A percentile compares a stretch with the other conserved stretches of the same genome.
Conservation (phyloP, 2,113 vertebrate genomes). For the Nerophis lumbriciformis region DNA sequence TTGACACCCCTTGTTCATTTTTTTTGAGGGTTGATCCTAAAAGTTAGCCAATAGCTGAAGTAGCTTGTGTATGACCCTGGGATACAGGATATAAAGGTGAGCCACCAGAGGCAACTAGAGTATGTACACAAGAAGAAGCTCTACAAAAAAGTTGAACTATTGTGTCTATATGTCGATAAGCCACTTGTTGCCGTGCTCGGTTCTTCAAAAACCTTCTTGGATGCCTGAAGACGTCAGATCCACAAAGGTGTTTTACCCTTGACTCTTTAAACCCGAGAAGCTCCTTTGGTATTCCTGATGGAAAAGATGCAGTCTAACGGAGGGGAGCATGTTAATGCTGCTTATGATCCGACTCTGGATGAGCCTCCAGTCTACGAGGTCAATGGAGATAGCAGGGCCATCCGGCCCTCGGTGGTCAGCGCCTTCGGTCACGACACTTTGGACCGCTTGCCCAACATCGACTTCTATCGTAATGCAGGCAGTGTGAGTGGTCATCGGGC, state of each 20-base stretch:
- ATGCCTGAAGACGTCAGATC: conserved; percentile 32
- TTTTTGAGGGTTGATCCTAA: conserved; percentile 57
- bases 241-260: conserved; percentile 12
- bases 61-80: conserved; percentile 31
- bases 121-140: conserved; percentile 17
- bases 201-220: conserved; percentile 15
- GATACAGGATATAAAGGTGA: conserved; percentile 61
- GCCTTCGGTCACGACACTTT: conserved; percentile 93
- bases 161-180: conserved; percentile 10
- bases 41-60: conserved; percentile 60
- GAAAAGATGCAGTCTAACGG: conserved; percentile 46
- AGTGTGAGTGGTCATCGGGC: conserved; percentile 86
- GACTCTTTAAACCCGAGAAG: conserved; percentile 28
- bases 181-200: conserved; percentile 3
- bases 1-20: conserved; percentile 51
- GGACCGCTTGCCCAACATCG: conserved; percentile 87
- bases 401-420: conserved; percentile 76
- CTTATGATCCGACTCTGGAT: conserved; percentile 60
- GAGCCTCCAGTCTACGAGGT: conserved; percentile 84
- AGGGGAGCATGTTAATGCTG: conserved; percentile 54
- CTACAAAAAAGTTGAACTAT: conserved; percentile 1
- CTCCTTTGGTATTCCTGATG: conserved; percentile 46
- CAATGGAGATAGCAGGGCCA: conserved; percentile 69
- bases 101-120: conserved; percentile 12
- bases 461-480: conserved; percentile 92